Percentiles rank a stretch among this genome's conserved stretches.
Conservation (phyloP, 2,888 invertebrate species). For the Tricholauxania praeusta region DNA sequence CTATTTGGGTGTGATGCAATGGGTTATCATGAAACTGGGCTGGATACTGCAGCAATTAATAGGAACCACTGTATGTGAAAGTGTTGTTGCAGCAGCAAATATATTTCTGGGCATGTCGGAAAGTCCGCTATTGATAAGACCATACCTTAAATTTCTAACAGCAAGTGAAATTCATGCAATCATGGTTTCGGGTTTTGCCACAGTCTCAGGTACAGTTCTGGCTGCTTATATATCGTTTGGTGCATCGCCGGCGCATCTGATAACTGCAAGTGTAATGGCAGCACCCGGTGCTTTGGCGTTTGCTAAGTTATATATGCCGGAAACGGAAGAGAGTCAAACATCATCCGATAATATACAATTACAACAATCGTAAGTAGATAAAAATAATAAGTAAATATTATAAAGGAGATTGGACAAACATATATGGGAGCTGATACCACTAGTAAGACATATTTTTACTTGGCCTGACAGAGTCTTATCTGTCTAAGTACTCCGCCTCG, state of each 20-base stretch:
- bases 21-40: slow-evolving; percentile 71
- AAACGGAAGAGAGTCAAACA: slow-evolving; percentile 72
- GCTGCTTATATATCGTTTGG: slow-evolving; percentile 92
- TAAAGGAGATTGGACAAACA: too few relatives aligned
- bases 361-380: too few relatives aligned
- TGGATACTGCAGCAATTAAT: too few relatives aligned
- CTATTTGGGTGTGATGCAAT: slow-evolving; percentile 87
- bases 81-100: slow-evolving; percentile 90
- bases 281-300: slow-evolving; percentile 93
- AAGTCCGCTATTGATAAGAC: slow-evolving; percentile 87
- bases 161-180: slow-evolving; percentile 91
- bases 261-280: slow-evolving; percentile 94
- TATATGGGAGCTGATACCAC: too few relatives aligned
- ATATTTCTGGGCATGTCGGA: slow-evolving; percentile 94
- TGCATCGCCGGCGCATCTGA: slow-evolving; percentile 84
- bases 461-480: too few relatives aligned
- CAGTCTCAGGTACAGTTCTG: slow-evolving; percentile 91
- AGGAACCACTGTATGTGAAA: slow-evolving; percentile 75
- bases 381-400: too few relatives aligned
- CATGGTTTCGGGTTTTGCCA: slow-evolving; percentile 93
- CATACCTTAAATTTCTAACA: slow-evolving; percentile 82
- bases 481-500: too few relatives aligned
- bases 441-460: too few relatives aligned
- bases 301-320: slow-evolving; percentile 92
- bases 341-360: too few relatives aligned